phyloP scores from a whole-genome alignment of 2,113 vertebrate species.

The Myotis davidii region DNA sequence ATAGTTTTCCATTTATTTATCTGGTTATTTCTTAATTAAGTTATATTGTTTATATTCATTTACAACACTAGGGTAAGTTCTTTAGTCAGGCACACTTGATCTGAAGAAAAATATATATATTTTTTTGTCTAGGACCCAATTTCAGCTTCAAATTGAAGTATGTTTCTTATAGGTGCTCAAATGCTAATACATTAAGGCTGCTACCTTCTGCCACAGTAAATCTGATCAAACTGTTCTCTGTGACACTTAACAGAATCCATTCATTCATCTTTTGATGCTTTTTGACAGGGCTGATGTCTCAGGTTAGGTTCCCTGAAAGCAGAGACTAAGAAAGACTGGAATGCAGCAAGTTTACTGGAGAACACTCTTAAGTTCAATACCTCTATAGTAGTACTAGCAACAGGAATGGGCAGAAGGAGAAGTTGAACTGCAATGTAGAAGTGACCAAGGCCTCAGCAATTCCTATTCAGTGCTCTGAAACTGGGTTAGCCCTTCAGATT shows the following conservation, averaged over 20 bases:
- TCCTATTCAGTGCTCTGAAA: background rate
- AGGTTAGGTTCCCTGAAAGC: background rate
- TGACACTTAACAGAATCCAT: background rate
- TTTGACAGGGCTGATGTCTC: background rate
- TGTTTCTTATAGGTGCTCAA: background rate
- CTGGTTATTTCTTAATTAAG: background rate
- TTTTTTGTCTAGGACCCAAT: background rate
- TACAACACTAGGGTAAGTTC: background rate
- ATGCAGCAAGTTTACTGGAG: background rate
- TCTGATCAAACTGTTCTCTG: background rate
- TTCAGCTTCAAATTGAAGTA: background rate
- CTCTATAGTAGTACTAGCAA: background rate
- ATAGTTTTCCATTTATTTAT: background rate
- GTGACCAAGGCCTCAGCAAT: background rate
- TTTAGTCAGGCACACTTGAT: slow-evolving; percentile 1
- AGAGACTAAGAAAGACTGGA: background rate
- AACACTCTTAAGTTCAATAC: background rate
- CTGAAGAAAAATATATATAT: background rate
- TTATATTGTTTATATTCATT: background rate
- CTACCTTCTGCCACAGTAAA: background rate
- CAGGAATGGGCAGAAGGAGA: background rate
- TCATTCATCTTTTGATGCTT: background rate
- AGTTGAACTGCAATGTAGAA: background rate
- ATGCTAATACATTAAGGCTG: background rate
- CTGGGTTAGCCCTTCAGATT: background rate